These are phyloP conservation scores for Phymastichus coffea DNA, from an alignment of 1,140 invertebrate species.

Conservation along the genomic window DNA sequence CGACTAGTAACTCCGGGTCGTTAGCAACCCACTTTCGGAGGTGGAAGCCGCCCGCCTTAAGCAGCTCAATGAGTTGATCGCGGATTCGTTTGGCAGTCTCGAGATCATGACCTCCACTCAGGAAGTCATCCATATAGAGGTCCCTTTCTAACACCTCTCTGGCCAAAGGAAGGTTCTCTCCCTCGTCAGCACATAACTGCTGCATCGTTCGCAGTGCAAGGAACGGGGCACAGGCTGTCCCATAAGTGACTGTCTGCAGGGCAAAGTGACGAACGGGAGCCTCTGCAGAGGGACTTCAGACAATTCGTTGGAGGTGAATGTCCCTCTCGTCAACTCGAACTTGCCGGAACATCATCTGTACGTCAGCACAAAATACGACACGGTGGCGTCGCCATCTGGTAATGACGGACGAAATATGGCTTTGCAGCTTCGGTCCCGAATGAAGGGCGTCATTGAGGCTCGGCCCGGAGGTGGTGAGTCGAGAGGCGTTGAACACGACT, in stretches of 20 bases:
- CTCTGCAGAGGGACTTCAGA: neutral
- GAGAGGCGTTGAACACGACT: slow-evolving; percentile 16
- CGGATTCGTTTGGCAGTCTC: neutral
- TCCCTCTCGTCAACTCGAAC: neutral
- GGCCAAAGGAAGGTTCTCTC: neutral
- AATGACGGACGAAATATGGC: neutral
- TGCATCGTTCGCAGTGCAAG: neutral
- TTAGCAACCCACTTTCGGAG: neutral
- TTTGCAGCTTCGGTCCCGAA: neutral
- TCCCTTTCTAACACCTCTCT: neutral
- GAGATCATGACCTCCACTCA: neutral
- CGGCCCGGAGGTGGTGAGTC: neutral
- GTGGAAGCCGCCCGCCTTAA: neutral
- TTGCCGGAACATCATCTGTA: slow-evolving; percentile 6
- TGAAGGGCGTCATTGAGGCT: neutral
- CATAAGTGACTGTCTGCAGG: no score
- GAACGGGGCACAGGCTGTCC: no score
- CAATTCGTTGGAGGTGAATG: neutral
- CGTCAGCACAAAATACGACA: neutral
- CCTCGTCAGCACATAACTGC: neutral
- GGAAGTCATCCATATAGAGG: slow-evolving; percentile 13
- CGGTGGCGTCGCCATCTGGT: slow-evolving; percentile 2
- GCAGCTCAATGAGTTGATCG: neutral
- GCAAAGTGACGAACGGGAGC: neutral
- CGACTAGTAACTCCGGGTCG: neutral